These are phyloP conservation scores for Hydrophis major DNA, from an alignment of 2,797 vertebrate species.

Conservation along the genomic window DNA sequence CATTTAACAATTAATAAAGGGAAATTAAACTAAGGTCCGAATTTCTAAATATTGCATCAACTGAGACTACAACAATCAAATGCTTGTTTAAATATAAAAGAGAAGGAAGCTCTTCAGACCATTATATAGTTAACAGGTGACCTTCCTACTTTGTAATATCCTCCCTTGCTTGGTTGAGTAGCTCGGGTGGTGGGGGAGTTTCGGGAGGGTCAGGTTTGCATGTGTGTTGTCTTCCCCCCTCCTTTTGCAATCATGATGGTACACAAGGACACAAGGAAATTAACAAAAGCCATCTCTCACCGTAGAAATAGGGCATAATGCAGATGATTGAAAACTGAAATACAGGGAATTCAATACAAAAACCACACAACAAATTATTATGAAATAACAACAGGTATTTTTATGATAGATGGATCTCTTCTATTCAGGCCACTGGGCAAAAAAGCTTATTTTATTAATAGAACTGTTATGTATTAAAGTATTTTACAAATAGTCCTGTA, in stretches of 20 bases:
- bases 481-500: conserved; percentile 14
- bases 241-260: neutral
- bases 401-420: neutral
- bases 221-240: neutral
- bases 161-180: neutral
- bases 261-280: conserved; percentile 3
- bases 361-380: conserved; percentile 5
- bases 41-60: neutral
- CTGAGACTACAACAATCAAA: neutral
- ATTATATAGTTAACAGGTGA: neutral
- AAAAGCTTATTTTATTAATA: conserved; percentile 8
- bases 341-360: conserved; percentile 35
- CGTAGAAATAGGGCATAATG: conserved; percentile 54
- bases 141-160: neutral
- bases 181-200: neutral
- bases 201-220: neutral
- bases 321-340: conserved; percentile 39
- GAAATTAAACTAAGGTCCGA: neutral
- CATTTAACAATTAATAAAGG: neutral
- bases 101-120: neutral
- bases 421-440: conserved; percentile 3
- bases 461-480: neutral
- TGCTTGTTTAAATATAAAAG: neutral
- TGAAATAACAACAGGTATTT: neutral
- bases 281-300: conserved; percentile 65